These are phyloP conservation scores for Cichladusa arquata DNA, from an alignment of 2,113 vertebrate genomes.

Conservation along the genomic window DNA sequence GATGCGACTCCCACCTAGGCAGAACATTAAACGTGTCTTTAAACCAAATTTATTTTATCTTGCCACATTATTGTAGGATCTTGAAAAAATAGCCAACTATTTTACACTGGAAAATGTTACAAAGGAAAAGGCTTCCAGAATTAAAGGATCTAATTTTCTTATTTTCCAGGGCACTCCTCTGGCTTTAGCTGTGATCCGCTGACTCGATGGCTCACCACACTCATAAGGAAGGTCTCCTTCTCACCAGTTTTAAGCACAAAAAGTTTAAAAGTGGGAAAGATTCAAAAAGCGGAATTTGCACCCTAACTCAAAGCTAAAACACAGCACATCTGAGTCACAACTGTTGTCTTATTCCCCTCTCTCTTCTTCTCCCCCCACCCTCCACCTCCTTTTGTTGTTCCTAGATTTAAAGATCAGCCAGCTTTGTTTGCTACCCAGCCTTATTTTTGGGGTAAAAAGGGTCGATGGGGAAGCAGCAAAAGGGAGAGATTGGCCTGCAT, in stretches of 20 bases:
- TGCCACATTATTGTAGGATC: background rate
- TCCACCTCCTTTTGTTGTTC: background rate
- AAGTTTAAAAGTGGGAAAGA: conserved; percentile 8
- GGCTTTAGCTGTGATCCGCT: background rate
- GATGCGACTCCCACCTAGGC: background rate
- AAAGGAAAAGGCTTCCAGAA: background rate
- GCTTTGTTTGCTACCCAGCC: background rate
- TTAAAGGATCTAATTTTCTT: background rate
- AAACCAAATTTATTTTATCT: background rate
- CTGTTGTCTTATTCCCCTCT: background rate
- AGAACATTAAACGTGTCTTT: background rate
- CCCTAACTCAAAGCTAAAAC: background rate
- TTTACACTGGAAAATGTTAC: background rate
- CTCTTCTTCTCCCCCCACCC: background rate
- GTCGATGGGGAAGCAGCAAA: background rate
- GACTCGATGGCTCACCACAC: background rate
- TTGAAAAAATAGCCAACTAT: background rate
- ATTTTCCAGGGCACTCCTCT: background rate
- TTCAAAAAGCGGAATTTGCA: background rate
- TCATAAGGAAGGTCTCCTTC: background rate
- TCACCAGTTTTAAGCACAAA: background rate
- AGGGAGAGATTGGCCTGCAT: background rate
- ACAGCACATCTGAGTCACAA: background rate
- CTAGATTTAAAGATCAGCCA: background rate
- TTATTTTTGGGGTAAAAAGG: background rate